Evolutionary conservation across 2,113 vertebrate genomes (phyloP).

Genomic region (Pardalotus punctatus): DNA sequence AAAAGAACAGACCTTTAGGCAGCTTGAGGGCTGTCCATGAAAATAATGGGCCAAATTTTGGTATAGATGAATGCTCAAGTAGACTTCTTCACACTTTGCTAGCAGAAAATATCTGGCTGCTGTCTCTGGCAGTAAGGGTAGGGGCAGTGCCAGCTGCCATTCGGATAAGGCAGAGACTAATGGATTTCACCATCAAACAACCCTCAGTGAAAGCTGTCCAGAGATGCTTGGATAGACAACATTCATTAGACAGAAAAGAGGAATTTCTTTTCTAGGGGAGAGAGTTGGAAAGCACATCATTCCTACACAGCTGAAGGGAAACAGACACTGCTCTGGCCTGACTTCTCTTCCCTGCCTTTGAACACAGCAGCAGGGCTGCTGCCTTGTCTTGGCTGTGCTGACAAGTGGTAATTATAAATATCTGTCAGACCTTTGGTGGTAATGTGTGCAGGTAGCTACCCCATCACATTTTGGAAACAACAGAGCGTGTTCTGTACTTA

Average conservation of each 20-base stretch:
- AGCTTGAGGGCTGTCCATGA: background rate
- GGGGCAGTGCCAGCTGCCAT: background rate
- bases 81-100: background rate
- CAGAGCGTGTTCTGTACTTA: background rate
- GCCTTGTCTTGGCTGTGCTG: background rate
- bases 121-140: background rate
- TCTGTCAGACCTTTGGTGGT: background rate
- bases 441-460: background rate
- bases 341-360: background rate
- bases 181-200: constrained; percentile 20
- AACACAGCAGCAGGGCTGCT: background rate
- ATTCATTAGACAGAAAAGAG: background rate
- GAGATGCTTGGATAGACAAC: background rate
- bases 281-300: background rate
- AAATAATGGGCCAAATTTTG: constrained; percentile 12
- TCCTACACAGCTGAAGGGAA: background rate
- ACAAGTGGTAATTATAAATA: background rate
- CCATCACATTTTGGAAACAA: background rate
- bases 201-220: constrained; percentile 2
- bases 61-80: background rate
- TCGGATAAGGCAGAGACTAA: constrained; percentile 22
- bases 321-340: background rate
- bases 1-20: background rate
- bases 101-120: constrained; percentile 24
- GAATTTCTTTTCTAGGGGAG: background rate